Evolutionary conservation across 1,140 invertebrate genomes (phyloP).

Genomic region (Danaus melanippus): DNA sequence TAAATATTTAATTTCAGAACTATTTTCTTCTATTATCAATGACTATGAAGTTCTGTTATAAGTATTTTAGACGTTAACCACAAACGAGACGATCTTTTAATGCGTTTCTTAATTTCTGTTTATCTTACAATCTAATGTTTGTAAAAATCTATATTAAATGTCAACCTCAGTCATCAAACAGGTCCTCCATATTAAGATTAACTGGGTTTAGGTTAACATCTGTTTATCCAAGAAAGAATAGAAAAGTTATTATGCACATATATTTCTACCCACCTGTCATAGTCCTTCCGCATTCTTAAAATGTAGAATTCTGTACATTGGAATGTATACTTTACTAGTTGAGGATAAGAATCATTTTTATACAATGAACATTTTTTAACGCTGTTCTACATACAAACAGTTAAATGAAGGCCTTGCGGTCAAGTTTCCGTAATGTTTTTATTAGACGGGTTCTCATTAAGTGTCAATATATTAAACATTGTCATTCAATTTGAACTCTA

Average conservation of each 20-base stretch:
- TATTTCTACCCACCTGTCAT: conserved; percentile 20
- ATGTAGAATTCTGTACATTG: conserved; percentile 11
- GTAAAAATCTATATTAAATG: no score
- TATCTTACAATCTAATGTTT: no score
- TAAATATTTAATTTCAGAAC: no score
- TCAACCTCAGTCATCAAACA: no score
- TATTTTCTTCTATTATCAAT: no score
- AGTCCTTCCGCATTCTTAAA: conserved; percentile 27
- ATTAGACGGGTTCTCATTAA: conserved; percentile 30
- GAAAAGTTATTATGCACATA: conserved; percentile 21
- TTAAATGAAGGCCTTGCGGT: conserved; percentile 49
- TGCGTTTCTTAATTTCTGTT: no score
- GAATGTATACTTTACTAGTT: conserved; percentile 15
- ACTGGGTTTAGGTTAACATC: no score
- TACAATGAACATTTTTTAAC: conserved; percentile 17
- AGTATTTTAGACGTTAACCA: no score
- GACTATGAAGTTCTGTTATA: no score
- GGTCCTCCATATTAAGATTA: no score
- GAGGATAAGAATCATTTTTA: conserved; percentile 12
- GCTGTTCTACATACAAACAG: conserved; percentile 45
- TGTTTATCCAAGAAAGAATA: conserved; percentile 13
- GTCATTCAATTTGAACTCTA: no score
- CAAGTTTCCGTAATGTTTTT: conserved; percentile 49
- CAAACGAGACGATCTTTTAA: no score
- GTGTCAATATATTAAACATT: conserved; percentile 1